phyloP scores from a whole-genome alignment of 30 jellyfish, hydroid and myxozoan genomes.

The Hydra vulgaris region DNA sequence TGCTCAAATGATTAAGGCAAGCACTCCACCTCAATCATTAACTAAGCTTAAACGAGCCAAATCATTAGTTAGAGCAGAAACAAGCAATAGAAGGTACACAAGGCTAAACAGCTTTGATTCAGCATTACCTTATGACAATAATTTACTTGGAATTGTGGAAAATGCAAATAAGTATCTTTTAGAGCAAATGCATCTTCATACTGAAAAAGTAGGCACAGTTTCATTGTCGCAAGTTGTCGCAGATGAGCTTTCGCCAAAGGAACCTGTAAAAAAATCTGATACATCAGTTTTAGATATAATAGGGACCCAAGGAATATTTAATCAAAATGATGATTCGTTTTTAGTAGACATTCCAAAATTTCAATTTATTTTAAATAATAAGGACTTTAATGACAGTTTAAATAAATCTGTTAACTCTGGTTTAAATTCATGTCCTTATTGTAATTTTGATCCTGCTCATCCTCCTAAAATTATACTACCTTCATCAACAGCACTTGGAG shows the following conservation, averaged over 20 bases:
- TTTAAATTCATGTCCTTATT: conserved; percentile 35
- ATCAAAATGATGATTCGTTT: conserved; percentile 17
- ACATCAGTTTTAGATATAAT: not conserved
- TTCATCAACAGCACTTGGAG: conserved; percentile 31
- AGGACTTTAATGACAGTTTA: not conserved
- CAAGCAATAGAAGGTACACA: not conserved
- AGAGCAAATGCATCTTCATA: conserved; percentile 6
- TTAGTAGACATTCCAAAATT: conserved; percentile 19
- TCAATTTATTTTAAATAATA: not conserved
- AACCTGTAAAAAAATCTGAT: not conserved
- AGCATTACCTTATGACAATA: conserved; percentile 2
- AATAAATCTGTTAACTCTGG: not conserved
- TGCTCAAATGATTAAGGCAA: conserved; percentile 72
- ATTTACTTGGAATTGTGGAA: conserved; percentile 26
- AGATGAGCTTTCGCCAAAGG: not conserved
- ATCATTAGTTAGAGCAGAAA: not conserved
- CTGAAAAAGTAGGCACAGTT: conserved; percentile 9
- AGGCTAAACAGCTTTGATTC: not conserved
- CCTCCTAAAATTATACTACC: conserved; percentile 21
- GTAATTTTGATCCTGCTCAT: conserved; percentile 26
- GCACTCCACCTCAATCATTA: conserved; percentile 61
- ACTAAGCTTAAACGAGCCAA: conserved; percentile 1
- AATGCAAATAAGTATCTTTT: conserved; percentile 22
- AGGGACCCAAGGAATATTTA: no score
- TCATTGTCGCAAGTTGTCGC: not conserved